phyloP scores from a whole-genome alignment of 2,113 vertebrate genomes.

The Brevimyrus niger region DNA sequence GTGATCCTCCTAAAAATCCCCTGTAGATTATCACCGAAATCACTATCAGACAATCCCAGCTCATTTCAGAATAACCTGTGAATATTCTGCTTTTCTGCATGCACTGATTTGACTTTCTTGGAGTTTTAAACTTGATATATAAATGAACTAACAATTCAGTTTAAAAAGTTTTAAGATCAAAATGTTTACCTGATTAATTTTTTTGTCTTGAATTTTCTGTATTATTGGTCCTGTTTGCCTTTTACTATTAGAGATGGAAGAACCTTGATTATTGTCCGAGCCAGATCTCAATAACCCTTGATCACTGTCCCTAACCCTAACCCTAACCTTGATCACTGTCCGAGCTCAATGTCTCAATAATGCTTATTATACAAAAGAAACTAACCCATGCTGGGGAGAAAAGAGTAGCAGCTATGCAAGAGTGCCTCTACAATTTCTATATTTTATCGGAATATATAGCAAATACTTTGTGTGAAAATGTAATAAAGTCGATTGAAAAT shows the following conservation, averaged over 20 bases:
- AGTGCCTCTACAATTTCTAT: not conserved
- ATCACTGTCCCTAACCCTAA: too few species aligned
- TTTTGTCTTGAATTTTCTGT: not conserved
- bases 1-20: not conserved
- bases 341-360: too few species aligned
- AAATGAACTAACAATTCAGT: not conserved
- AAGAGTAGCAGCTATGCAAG: not conserved
- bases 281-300: not conserved
- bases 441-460: not conserved
- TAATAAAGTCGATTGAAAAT: constrained; percentile 9
- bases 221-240: not conserved
- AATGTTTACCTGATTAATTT: not conserved
- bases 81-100: constrained; percentile 39
- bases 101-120: constrained; percentile 21
- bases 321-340: too few species aligned
- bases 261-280: not conserved
- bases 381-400: not conserved
- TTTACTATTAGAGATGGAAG: not conserved
- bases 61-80: constrained; percentile 24
- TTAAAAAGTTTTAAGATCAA: not conserved
- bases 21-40: not conserved
- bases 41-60: not conserved
- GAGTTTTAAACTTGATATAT: constrained; percentile 29
- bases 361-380: not conserved
- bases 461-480: not conserved